Base-by-base conservation (phyloP, 2,888 invertebrate species). In the Esperia sulphurella region DNA sequence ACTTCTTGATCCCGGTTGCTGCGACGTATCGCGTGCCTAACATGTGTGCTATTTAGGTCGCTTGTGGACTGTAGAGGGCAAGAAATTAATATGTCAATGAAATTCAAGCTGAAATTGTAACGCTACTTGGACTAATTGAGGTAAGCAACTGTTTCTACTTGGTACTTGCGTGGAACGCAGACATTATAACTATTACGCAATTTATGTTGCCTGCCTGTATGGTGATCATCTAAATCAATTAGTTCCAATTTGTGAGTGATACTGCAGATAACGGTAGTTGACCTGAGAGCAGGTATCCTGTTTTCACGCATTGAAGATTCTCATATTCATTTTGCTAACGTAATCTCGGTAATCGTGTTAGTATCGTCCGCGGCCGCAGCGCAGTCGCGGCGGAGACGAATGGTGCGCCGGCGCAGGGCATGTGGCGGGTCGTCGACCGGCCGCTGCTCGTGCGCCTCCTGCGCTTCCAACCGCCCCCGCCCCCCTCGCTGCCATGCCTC, bases 381-480 rank as follows among this genome's bases (percentile, higher is more conserved):
- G 35, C 35, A n/a, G 61, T 61, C 57, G 58, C 71, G 71, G 73
- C 72, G 71, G 68, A 75, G 64, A 68, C 83, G 75, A 84, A 79
- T 83, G 85, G 74, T 86, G 82, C 78, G 80, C 79, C 68, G 68
- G 80, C 79, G 79, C 86, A 82, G 83, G 85, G 85, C 83, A 80
- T 75, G 80, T 76, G 77, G 75, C 79, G 79, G 88, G 87, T 87
- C 87, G 87, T 83, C 87, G 88, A 87, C 87, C 86, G 83, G 72
- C 69, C 80, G 83, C 72, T 75, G 83, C 73, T 84, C 84, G 76
- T 78, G 82, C 79, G 82, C 84, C 83, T 85, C 80, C 83, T 85
- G 84, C 83, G 84, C 79, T 83, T 81, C 72, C 75, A 79, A 78
- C 80, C 71, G 65, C 76, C 74, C 75, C 71, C 70, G 70, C 73